Conservation (phyloP, 2,113 vertebrate genomes). For the Elaphurus davidianus region DNA sequence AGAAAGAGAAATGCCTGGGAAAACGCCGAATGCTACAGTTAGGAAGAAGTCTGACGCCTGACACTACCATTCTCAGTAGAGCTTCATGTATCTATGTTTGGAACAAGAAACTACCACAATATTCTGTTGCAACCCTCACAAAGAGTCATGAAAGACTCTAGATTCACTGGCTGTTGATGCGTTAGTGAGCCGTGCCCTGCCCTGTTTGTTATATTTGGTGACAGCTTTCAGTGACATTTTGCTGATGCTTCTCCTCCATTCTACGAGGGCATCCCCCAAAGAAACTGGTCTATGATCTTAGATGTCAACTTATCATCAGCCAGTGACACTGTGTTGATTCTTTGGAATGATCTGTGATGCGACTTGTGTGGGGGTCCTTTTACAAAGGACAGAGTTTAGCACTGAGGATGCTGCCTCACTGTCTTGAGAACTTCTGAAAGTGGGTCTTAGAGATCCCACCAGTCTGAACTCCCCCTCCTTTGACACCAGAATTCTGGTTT, state of each 20-base stretch:
- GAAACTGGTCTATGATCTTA: constrained; percentile 59
- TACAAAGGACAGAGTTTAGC: background rate
- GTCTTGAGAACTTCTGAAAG: constrained; percentile 38
- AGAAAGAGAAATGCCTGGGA: background rate
- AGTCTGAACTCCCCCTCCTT: background rate
- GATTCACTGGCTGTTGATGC: background rate
- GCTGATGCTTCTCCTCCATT: constrained; percentile 47
- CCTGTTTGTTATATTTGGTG: constrained; percentile 50
- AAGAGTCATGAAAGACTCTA: background rate
- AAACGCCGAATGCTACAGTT: background rate
- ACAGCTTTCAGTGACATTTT: constrained; percentile 60
- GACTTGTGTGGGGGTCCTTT: background rate
- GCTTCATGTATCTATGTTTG: background rate
- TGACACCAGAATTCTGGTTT: background rate
- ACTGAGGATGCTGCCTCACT: background rate
- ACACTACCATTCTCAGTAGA: background rate
- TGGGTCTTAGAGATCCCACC: constrained; percentile 15
- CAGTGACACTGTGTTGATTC: constrained; percentile 24
- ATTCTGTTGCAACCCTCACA: background rate
- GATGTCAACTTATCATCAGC: constrained; percentile 61
- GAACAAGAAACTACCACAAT: background rate
- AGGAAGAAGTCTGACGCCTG: background rate
- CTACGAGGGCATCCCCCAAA: constrained; percentile 14
- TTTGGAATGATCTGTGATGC: constrained; percentile 50
- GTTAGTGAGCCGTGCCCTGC: background rate